phyloP scores from a whole-genome alignment of 2,888 invertebrate species.

The Ochropleura leucogaster region DNA sequence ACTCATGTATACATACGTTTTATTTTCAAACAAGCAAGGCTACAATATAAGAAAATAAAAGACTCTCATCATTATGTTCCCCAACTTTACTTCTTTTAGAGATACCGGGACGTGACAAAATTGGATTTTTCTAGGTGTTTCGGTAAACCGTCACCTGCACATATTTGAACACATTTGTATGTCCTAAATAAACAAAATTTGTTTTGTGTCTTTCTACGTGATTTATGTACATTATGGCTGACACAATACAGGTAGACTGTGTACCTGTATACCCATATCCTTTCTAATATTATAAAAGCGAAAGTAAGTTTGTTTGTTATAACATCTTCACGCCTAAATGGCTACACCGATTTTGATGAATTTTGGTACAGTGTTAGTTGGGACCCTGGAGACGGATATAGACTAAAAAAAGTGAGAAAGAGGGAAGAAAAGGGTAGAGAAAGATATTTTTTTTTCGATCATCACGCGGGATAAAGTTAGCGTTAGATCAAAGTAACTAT shows the following conservation, averaged over 20 bases:
- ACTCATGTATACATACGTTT: neutral
- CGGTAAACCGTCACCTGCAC: conserved; percentile 29
- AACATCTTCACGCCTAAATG: too few species aligned
- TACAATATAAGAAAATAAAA: neutral
- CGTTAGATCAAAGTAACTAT: too few species aligned
- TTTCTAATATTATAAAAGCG: too few species aligned
- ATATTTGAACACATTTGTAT: conserved; percentile 47
- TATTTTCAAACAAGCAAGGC: neutral
- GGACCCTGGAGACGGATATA: too few species aligned
- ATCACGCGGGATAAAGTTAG: too few species aligned
- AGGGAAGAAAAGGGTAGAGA: too few species aligned
- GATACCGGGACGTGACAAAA: conserved; percentile 37
- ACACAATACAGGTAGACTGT: conserved; percentile 18
- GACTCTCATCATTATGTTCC: conserved; percentile 21
- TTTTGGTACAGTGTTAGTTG: too few species aligned
- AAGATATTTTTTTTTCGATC: too few species aligned
- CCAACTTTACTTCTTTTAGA: conserved; percentile 21
- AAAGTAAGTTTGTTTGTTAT: too few species aligned
- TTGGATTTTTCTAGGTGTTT: conserved; percentile 46
- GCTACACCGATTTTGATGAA: too few species aligned
- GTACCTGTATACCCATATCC: neutral
- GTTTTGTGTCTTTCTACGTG: conserved; percentile 28
- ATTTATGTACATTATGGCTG: conserved; percentile 39
- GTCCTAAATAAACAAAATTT: conserved; percentile 59
- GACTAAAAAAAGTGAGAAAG: too few species aligned